These are phyloP conservation scores for Bubo scandiacus DNA, from an alignment of 2,113 vertebrate genomes.

Conservation along the genomic window DNA sequence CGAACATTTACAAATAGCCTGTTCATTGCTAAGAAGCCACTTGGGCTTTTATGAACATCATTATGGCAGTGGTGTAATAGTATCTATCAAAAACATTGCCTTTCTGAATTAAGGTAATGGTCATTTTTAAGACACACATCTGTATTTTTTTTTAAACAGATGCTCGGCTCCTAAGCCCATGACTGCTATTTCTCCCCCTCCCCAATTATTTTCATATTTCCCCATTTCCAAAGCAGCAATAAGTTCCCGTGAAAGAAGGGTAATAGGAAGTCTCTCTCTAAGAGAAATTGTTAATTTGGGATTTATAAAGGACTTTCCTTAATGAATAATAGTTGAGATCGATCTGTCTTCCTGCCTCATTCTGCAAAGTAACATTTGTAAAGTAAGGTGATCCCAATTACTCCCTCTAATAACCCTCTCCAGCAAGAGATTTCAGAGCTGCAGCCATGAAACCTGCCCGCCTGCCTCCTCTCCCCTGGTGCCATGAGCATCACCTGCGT, in stretches of 20 bases:
- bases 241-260: slow-evolving; percentile 51
- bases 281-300: slow-evolving; percentile 78
- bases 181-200: slow-evolving; percentile 39
- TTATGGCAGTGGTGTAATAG: not conserved
- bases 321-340: slow-evolving; percentile 74
- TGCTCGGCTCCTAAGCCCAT: slow-evolving; percentile 5
- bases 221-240: slow-evolving; percentile 60
- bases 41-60: accelerated
- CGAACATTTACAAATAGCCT: not conserved
- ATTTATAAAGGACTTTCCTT: slow-evolving; percentile 79
- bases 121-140: slow-evolving; percentile 47
- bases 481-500: accelerated
- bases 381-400: slow-evolving; percentile 70
- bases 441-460: not conserved
- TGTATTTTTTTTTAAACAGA: not conserved
- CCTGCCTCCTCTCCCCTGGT: accelerated
- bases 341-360: slow-evolving; percentile 72
- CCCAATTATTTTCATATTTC: slow-evolving; percentile 63
- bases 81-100: not conserved
- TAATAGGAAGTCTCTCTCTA: slow-evolving; percentile 63
- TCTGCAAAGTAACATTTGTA: slow-evolving; percentile 75
- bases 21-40: not conserved
- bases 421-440: not conserved
- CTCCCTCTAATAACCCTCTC: slow-evolving; percentile 48
- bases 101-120: not conserved